Base-by-base conservation (phyloP, 1,140 invertebrate genomes). In the Heterodera schachtii region DNA sequence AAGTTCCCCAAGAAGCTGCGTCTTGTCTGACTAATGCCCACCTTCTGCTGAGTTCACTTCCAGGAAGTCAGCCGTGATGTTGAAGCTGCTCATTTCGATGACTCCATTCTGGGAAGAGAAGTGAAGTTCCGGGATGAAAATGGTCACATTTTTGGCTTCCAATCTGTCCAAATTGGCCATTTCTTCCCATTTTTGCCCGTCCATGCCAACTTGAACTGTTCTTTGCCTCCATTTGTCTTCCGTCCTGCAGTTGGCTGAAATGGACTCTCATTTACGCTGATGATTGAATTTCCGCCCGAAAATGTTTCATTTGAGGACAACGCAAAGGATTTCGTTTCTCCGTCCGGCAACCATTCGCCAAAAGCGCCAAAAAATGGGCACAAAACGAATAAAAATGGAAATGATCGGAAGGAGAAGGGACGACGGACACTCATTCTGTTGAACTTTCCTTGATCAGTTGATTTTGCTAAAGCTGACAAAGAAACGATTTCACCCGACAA, bases 71-170 rank as follows among this genome's bases (percentile, higher is more conserved):
- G 79, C 79, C 9, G 70, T 80, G 60, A 80, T 80, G 47, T 73
- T 80, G 52, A 79, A 57, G 47, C 75, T 80, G 79, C 41, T 60
- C 41, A 80, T n/a, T 44, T 73, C 79, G n/a, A 80, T 60, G 19
- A 73, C 7, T 8, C 79, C 75, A 47, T 78, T 78, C 44, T 44
- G 70, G 3, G 79, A 79, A 6, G 79, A 80, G 60, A 67, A 75
- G 31, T 80, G 70, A 4, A 80, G 43, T 46, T 80, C 79, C 11
- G 79, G 79, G 16, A 80, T 79, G 43, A 80, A 80, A 7, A 80
- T 75, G 64, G 79, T 80, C n/a, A 80, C 69, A 46, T 80, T 80
- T 69, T 78, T 78, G 31, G 77, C 77, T 21, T 71, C 69, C 69
- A 71, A 71, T 71, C 69, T 71, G 69, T 11, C 11, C 57, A 64